Evolutionary conservation across 2,113 vertebrate species (phyloP).

Genomic region (Vulpes lagopus): DNA sequence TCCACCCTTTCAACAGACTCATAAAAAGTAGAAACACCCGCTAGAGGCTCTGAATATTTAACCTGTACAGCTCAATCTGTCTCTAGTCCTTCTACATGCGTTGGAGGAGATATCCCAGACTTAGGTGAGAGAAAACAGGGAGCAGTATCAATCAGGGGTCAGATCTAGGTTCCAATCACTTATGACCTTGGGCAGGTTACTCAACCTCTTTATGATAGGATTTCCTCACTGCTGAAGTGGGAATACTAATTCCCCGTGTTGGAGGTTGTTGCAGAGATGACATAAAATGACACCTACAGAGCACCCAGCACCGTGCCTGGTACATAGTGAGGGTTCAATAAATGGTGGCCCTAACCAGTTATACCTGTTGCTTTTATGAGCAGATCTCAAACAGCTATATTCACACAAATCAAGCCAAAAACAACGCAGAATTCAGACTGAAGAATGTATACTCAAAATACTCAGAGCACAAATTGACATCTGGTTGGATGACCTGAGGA

Average conservation of each 20-base stretch:
- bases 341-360: background rate
- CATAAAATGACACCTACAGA: background rate
- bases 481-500: background rate
- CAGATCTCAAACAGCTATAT: background rate
- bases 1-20: slow-evolving; percentile 8
- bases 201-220: background rate
- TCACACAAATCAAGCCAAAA: slow-evolving; percentile 29
- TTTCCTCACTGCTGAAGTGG: background rate
- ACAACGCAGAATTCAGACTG: slow-evolving; percentile 22
- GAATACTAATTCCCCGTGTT: background rate
- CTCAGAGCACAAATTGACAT: background rate
- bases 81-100: background rate
- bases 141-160: background rate
- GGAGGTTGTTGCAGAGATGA: background rate
- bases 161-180: slow-evolving; percentile 7
- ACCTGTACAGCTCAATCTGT: background rate
- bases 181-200: background rate
- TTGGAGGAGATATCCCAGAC: background rate
- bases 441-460: background rate
- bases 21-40: background rate
- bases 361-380: background rate
- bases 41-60: slow-evolving; percentile 12
- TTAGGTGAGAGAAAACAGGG: background rate
- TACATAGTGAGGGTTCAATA: background rate
- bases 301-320: background rate